These are phyloP conservation scores for Mus minutoides DNA, from an alignment of 2,797 vertebrate genomes.

Conservation along the genomic window DNA sequence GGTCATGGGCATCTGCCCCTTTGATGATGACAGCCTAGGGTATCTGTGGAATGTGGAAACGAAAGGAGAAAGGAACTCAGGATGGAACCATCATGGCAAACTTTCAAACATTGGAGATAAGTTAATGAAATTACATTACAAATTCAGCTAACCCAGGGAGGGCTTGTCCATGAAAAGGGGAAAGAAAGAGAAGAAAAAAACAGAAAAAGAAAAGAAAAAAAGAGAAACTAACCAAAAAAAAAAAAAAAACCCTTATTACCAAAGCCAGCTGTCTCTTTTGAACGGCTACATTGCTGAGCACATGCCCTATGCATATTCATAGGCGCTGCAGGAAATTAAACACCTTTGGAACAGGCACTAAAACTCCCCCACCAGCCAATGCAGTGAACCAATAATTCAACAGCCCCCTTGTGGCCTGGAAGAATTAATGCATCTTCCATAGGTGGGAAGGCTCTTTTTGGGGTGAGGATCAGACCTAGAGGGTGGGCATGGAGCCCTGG, in stretches of 20 bases:
- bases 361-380: slow-evolving; percentile 51
- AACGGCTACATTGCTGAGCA: slow-evolving; percentile 66
- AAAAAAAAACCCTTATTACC: not conserved
- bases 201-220: not conserved
- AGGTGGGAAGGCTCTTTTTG: not conserved
- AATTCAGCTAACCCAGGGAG: slow-evolving; percentile 49
- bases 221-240: not conserved
- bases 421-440: slow-evolving; percentile 65
- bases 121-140: slow-evolving; percentile 22
- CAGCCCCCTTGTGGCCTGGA: slow-evolving; percentile 63
- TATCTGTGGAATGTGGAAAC: not conserved
- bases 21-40: not conserved
- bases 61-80: not conserved
- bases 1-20: not conserved
- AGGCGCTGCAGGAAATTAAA: slow-evolving; percentile 59
- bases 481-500: not conserved
- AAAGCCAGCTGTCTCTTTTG: slow-evolving; percentile 63
- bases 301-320: slow-evolving; percentile 62
- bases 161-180: not conserved
- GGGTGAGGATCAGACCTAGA: not conserved
- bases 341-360: slow-evolving; percentile 63
- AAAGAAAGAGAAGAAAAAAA: not conserved
- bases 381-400: slow-evolving; percentile 62
- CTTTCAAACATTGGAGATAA: slow-evolving; percentile 31
- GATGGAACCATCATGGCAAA: not conserved